Evolutionary conservation across 2,888 invertebrate genomes (phyloP).

Genomic region (Caenorhabditis zanzibari): DNA sequence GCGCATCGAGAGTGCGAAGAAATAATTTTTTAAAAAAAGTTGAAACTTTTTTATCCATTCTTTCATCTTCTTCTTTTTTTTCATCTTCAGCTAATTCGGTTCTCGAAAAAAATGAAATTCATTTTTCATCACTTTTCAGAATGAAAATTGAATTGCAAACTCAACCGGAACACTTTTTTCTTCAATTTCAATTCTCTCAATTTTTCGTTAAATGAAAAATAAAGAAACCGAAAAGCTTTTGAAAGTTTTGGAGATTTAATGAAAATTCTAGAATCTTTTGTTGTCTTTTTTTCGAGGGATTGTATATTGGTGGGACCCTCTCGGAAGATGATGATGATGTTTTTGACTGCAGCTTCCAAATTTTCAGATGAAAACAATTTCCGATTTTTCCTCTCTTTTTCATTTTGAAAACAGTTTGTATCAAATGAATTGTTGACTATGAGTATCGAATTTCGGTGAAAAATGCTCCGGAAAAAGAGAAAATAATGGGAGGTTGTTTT

Average conservation of each 20-base stretch:
- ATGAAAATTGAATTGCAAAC: slow-evolving; percentile 22
- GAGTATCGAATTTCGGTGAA: slow-evolving; percentile 51
- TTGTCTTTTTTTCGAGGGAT: slow-evolving; percentile 16
- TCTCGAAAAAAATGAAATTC: slow-evolving; percentile 1
- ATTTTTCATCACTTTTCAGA: neutral
- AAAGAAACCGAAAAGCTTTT: neutral
- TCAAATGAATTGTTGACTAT: slow-evolving; percentile 60
- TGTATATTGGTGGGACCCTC: slow-evolving; percentile 24
- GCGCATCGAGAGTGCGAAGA: slow-evolving; percentile 55
- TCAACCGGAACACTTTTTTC: slow-evolving; percentile 32
- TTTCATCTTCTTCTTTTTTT: neutral
- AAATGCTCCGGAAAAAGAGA: slow-evolving; percentile 3
- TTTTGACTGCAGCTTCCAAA: slow-evolving; percentile 18
- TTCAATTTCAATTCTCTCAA: slow-evolving; percentile 7
- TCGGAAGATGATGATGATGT: slow-evolving; percentile 23
- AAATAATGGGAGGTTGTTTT: slow-evolving; percentile 8
- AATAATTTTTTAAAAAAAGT: slow-evolving; percentile 62
- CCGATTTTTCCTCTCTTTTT: slow-evolving; percentile 49
- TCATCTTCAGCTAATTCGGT: slow-evolving; percentile 18
- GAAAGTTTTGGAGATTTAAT: slow-evolving; percentile 31
- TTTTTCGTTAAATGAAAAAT: too few relatives aligned
- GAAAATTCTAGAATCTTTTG: slow-evolving; percentile 25
- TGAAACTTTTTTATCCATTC: slow-evolving; percentile 32
- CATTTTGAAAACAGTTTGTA: slow-evolving; percentile 64
- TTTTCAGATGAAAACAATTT: slow-evolving; percentile 50